Evolutionary conservation across 1,140 invertebrate genomes (phyloP).

Genomic region (Anagrus nilaparvatae): DNA sequence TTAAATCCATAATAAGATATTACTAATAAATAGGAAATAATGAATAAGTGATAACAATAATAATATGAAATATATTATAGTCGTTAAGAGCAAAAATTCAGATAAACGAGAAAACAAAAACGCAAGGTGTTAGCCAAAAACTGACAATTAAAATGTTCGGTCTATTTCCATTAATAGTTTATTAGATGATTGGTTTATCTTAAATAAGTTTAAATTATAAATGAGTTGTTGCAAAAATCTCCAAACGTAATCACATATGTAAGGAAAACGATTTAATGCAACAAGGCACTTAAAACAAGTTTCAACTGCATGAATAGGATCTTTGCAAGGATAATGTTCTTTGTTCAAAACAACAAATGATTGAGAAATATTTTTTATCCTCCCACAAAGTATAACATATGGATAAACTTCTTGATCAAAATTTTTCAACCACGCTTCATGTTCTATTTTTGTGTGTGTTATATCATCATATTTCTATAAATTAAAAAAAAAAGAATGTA

Average conservation of each 20-base stretch:
- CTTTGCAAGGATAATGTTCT: conserved; percentile 1
- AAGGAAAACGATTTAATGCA: conserved; percentile 8
- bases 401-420: conserved; percentile 5
- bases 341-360: conserved; percentile 5
- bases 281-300: conserved; percentile 11
- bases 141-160: too few relatives aligned
- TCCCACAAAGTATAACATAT: conserved; percentile 12
- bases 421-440: neutral
- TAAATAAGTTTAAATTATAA: too few relatives aligned
- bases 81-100: too few relatives aligned
- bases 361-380: neutral
- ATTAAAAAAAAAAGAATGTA: too few relatives aligned
- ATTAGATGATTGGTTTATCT: too few relatives aligned
- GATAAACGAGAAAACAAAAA: too few relatives aligned
- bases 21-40: too few relatives aligned
- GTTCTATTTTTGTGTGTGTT: too few relatives aligned
- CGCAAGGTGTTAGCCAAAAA: too few relatives aligned
- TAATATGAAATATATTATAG: neutral
- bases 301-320: conserved; percentile 11
- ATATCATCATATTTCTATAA: too few relatives aligned
- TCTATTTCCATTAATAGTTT: too few relatives aligned
- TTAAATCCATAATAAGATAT: conserved; percentile 9
- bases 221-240: conserved; percentile 9
- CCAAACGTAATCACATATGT: conserved; percentile 13
- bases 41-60: neutral